phyloP scores from a whole-genome alignment of 2,797 vertebrate genomes.

The Lutra lutra region DNA sequence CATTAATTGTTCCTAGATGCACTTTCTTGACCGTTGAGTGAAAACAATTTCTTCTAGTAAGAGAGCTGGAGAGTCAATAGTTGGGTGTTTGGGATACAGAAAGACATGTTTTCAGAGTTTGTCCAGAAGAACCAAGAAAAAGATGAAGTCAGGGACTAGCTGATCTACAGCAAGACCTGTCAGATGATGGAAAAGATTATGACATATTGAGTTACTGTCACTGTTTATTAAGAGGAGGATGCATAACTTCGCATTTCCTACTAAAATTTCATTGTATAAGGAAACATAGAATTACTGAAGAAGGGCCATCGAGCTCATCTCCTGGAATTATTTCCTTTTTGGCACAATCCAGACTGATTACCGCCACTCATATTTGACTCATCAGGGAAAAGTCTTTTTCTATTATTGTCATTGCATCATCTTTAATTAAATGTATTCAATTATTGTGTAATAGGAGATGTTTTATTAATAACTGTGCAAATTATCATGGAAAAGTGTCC shows the following conservation, averaged over 20 bases:
- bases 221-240: not conserved
- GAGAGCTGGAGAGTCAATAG: not conserved
- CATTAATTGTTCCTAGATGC: constrained; percentile 59
- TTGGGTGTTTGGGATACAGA: not conserved
- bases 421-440: constrained; percentile 63
- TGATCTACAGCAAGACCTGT: not conserved
- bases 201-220: constrained; percentile 28
- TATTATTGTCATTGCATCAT: constrained; percentile 63
- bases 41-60: not conserved
- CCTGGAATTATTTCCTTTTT: constrained; percentile 34
- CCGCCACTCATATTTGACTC: constrained; percentile 54
- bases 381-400: not conserved
- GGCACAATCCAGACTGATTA: constrained; percentile 19
- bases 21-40: constrained; percentile 66
- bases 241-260: constrained; percentile 41
- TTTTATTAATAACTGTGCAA: constrained; percentile 74
- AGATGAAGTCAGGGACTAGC: not conserved
- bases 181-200: constrained; percentile 20
- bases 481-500: constrained; percentile 57
- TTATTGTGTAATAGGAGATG: constrained; percentile 36
- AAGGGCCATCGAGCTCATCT: not conserved
- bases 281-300: not conserved
- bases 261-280: constrained; percentile 42
- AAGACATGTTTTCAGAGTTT: not conserved
- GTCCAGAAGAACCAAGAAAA: not conserved